A percentile compares a stretch with the other conserved stretches of the same genome.
Evolutionary conservation across 2,888 invertebrate species (phyloP).

Genomic region (Dryobota labecula): DNA sequence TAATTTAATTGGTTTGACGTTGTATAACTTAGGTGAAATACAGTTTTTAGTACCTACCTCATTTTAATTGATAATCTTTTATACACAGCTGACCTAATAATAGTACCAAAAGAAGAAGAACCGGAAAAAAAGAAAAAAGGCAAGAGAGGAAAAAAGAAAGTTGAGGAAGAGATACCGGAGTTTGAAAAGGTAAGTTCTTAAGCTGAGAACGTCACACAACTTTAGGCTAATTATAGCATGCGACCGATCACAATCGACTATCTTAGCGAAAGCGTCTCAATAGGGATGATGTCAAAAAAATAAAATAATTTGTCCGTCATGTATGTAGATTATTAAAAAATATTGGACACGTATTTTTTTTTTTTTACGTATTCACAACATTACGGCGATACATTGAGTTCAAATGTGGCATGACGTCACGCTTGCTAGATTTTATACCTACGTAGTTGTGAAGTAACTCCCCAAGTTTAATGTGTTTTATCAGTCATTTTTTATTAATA

Average conservation of each 20-base stretch:
- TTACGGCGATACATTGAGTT: too few species aligned
- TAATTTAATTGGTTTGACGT: too few species aligned
- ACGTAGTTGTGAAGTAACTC: too few species aligned
- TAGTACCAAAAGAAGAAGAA: slow-evolving; percentile 63
- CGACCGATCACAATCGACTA: neutral
- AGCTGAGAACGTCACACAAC: neutral
- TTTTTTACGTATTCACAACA: too few species aligned
- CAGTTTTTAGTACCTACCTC: neutral
- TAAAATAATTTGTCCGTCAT: too few species aligned
- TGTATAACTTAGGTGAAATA: neutral
- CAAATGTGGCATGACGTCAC: too few species aligned
- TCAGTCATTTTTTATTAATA: too few species aligned
- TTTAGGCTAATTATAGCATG: neutral
- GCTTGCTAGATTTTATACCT: too few species aligned
- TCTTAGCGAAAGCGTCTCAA: neutral
- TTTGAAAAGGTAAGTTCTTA: slow-evolving; percentile 80
- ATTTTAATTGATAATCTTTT: neutral
- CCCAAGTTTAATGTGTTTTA: too few species aligned
- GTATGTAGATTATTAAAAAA: too few species aligned
- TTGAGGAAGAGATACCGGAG: slow-evolving; percentile 80
- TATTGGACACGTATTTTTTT: too few species aligned
- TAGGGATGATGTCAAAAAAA: too few species aligned
- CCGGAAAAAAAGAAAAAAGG: slow-evolving; percentile 72
- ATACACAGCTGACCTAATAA: slow-evolving; percentile 59
- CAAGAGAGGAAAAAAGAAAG: slow-evolving; percentile 76